Conservation (phyloP, 2,888 invertebrate genomes). For the Dryobotodes eremita region DNA sequence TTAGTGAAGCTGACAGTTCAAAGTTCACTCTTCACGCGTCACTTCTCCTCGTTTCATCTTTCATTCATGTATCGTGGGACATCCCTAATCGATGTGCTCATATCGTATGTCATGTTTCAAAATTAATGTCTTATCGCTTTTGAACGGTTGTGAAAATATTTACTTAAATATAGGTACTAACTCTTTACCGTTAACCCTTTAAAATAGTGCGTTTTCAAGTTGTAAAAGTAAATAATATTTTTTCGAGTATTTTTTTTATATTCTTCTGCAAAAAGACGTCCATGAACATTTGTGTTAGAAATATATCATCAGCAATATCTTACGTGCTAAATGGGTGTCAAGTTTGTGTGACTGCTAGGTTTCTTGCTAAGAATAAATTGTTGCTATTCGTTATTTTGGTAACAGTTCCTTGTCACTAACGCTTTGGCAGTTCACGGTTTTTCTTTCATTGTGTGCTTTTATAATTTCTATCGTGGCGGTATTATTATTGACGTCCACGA, state of each 20-base stretch:
- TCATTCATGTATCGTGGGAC: constrained; percentile 36
- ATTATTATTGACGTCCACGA: too few species aligned
- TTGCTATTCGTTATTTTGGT: neutral
- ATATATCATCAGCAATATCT: neutral
- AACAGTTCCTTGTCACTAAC: neutral
- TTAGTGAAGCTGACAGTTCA: neutral
- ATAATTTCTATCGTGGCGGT: too few species aligned
- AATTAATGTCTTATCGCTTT: constrained; percentile 10
- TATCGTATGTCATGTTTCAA: neutral
- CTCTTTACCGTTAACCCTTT: too few species aligned
- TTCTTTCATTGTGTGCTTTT: neutral
- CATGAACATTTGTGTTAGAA: neutral
- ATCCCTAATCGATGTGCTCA: constrained; percentile 31
- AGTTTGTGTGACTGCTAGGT: neutral
- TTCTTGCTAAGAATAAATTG: neutral
- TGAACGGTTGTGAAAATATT: constrained; percentile 3
- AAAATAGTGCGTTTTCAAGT: neutral
- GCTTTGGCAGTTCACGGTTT: neutral
- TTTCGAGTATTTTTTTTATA: neutral
- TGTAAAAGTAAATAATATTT: neutral
- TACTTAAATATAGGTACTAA: neutral
- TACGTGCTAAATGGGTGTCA: neutral
- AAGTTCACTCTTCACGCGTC: constrained; percentile 23
- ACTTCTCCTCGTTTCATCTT: constrained; percentile 28
- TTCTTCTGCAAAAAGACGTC: neutral